phyloP scores from a whole-genome alignment of 2,888 invertebrate genomes.

The Papilio demoleus region DNA sequence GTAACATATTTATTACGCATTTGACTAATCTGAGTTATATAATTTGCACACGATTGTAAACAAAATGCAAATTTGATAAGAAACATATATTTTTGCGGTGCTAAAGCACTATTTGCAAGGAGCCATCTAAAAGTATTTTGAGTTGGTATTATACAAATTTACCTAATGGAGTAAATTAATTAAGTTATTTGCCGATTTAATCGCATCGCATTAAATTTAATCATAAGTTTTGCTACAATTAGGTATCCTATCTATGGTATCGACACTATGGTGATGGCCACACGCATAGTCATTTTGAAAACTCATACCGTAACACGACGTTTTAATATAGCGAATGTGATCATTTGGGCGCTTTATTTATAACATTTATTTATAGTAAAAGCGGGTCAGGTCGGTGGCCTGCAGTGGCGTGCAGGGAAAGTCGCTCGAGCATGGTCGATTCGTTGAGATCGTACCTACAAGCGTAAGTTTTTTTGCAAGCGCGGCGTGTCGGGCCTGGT shows the following conservation, averaged over 20 bases:
- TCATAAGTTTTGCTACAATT: too few species aligned
- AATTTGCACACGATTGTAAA: background rate
- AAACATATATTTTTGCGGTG: background rate
- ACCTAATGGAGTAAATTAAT: too few species aligned
- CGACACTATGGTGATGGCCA: background rate
- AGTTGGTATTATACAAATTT: too few species aligned
- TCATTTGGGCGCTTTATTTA: slow-evolving; percentile 37
- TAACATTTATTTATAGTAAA: slow-evolving; percentile 61
- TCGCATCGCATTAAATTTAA: too few species aligned
- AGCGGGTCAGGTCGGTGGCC: slow-evolving; percentile 74
- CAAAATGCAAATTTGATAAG: background rate
- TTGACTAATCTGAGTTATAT: slow-evolving; percentile 1
- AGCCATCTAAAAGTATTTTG: too few species aligned
- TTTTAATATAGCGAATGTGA: background rate
- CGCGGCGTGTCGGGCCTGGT: slow-evolving; percentile 59
- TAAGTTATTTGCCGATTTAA: too few species aligned
- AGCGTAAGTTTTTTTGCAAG: slow-evolving; percentile 62
- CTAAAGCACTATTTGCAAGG: background rate
- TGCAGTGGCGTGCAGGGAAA: slow-evolving; percentile 66
- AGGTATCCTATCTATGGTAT: too few species aligned
- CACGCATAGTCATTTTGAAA: slow-evolving; percentile 11
- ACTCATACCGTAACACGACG: background rate
- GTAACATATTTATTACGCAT: slow-evolving; percentile 26
- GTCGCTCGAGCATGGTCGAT: slow-evolving; percentile 64
- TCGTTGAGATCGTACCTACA: slow-evolving; percentile 50